Percentiles rank a stretch among this genome's conserved stretches.
phyloP scores from a whole-genome alignment of 2,888 invertebrate genomes.

The Seira sanloemensis region DNA sequence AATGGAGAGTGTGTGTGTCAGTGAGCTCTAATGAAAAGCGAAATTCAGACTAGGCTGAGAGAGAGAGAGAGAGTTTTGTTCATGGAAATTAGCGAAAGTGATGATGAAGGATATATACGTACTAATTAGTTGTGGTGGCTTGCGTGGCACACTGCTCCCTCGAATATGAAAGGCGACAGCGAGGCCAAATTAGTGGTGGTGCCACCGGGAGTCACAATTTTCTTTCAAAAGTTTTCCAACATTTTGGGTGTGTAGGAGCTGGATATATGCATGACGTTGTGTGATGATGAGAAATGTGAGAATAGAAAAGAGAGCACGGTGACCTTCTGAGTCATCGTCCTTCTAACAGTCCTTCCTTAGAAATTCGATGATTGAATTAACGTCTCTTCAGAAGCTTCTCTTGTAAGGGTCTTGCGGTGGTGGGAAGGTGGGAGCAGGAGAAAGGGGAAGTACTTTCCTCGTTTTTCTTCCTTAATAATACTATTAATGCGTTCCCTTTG shows the following conservation, averaged over 20 bases:
- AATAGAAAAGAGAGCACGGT: background rate
- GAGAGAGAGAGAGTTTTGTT: background rate
- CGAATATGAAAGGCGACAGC: background rate
- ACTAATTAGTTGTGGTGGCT: slow-evolving; percentile 29
- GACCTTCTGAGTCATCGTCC: slow-evolving; percentile 13
- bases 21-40: background rate
- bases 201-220: slow-evolving; percentile 48
- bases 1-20: too few relatives aligned
- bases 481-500: slow-evolving; percentile 57
- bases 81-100: slow-evolving; percentile 25
- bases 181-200: slow-evolving; percentile 19
- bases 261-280: background rate
- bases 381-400: too few relatives aligned
- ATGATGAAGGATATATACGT: slow-evolving; percentile 18
- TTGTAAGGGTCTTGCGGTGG: too few relatives aligned
- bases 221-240: slow-evolving; percentile 4
- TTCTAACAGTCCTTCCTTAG: background rate
- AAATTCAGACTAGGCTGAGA: background rate
- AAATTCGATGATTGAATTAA: slow-evolving; percentile 1
- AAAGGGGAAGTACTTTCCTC: background rate
- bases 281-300: background rate
- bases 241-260: too few relatives aligned
- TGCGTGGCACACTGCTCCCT: too few relatives aligned
- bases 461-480: background rate
- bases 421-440: slow-evolving; percentile 13